phyloP scores from a whole-genome alignment of 2,797 vertebrate species.

The Falco peregrinus region DNA sequence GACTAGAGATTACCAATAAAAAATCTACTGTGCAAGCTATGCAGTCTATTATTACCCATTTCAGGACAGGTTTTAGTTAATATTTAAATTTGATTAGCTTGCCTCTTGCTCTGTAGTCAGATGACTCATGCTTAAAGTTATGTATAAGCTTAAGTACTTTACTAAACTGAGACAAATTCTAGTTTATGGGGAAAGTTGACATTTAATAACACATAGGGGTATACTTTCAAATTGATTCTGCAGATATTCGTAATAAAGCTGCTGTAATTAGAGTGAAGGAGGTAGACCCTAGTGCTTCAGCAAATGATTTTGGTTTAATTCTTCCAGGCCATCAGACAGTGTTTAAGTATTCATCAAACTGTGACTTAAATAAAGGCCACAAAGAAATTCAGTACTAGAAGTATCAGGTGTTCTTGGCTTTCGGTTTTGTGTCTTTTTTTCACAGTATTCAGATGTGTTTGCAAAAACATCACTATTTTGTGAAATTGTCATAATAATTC shows the following conservation, averaged over 20 bases:
- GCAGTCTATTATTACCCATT: background rate
- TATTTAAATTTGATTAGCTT: slow-evolving; percentile 19
- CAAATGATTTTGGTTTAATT: background rate
- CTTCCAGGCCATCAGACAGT: background rate
- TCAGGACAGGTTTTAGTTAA: background rate
- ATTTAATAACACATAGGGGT: slow-evolving; percentile 29
- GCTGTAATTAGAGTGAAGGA: background rate
- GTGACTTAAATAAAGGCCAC: background rate
- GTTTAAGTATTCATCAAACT: background rate
- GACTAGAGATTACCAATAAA: background rate
- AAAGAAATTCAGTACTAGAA: background rate
- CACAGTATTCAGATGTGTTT: background rate
- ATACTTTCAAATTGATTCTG: slow-evolving; percentile 11
- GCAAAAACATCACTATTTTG: background rate
- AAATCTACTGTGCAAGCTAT: background rate
- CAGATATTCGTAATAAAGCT: slow-evolving; percentile 7
- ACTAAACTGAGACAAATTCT: slow-evolving; percentile 2
- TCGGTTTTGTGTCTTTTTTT: background rate
- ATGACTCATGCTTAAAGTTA: background rate
- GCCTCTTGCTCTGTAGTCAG: background rate
- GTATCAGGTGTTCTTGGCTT: background rate
- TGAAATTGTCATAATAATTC: background rate
- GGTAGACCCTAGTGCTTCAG: background rate
- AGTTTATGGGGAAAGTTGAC: slow-evolving; percentile 7
- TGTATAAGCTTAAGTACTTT: background rate